Base-by-base conservation (phyloP, 2,888 invertebrate species). In the Polymixis flavicincta region DNA sequence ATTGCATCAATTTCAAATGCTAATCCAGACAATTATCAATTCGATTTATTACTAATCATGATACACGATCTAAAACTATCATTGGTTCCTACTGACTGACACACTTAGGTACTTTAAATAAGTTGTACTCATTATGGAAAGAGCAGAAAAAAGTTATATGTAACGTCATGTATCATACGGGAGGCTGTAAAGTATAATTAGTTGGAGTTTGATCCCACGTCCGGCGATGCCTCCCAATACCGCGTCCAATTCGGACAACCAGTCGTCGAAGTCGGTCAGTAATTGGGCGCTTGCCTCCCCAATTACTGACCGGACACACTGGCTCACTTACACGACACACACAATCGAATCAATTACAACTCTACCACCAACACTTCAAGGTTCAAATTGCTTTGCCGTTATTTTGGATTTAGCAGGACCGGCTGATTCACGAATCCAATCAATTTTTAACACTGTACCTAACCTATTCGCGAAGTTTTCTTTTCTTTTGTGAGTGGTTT, bases 251-350 rank as follows among this genome's bases (percentile, higher is more conserved):
- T n/a, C 17, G 28, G n/a, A 32, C 63, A 11, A 19, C 60, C 55
- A 82, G 76, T 65, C n/a, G n/a, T n/a, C n/a, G n/a, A n/a, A n/a
- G n/a, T n/a, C n/a, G n/a, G n/a, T n/a, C n/a, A n/a, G n/a, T n/a
- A n/a, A n/a, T n/a, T n/a, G n/a, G 65, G 59, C 67, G 55, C 32
- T 55, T 9, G 59, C 45, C 64, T n/a, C 55, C 19, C 19, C 50
- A 71, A 65, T 71, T 55, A 65, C 64, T 68, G 64, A 45, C 67
- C 60, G 68, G 65, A 65, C 19, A 22, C 71, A 57, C 28, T 45
- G 50, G 71, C 55, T 52, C 55, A 42, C 54, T 57, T 19, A 42
- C 13, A 67, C 28, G 13, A 9, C 57, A 59, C 63, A 48, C 17
- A 48, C 28, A 57, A 48, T 14, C 14, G 14, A n/a, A 45, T 28